These are phyloP conservation scores for Gnathonemus echidnorhynchus DNA, from an alignment of 2,113 vertebrate species.

Conservation along the genomic window DNA sequence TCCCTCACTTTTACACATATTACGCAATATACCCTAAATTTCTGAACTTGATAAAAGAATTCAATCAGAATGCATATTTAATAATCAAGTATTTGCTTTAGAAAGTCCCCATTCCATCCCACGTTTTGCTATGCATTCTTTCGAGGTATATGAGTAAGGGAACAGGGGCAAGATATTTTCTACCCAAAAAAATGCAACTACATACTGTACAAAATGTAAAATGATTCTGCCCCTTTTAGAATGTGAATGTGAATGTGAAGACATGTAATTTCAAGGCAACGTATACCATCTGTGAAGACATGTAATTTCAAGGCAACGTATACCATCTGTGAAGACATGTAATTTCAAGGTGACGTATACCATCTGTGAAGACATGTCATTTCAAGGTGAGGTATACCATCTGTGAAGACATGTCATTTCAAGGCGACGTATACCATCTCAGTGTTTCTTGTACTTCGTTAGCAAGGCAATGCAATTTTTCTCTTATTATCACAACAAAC, in stretches of 20 bases:
- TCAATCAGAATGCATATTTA: background rate
- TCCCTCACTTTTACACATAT: background rate
- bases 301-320: background rate
- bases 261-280: background rate
- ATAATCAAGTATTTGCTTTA: background rate
- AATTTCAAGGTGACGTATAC: background rate
- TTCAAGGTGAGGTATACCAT: background rate
- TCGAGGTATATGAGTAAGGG: background rate
- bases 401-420: background rate
- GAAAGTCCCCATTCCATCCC: background rate
- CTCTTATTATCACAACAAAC: conserved; percentile 17
- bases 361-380: background rate
- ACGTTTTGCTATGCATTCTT: background rate
- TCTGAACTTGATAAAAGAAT: background rate
- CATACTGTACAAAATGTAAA: background rate
- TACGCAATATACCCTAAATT: background rate
- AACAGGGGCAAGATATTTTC: background rate
- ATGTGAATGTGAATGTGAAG: background rate
- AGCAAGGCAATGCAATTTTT: conserved; percentile 6
- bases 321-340: too few species aligned
- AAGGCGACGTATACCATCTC: too few species aligned
- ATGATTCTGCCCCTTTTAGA: background rate
- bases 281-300: background rate
- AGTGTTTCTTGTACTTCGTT: background rate
- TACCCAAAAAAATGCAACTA: background rate